Evolutionary conservation across 2,113 vertebrate species (phyloP).

Genomic region (Pollimyrus isidori): DNA sequence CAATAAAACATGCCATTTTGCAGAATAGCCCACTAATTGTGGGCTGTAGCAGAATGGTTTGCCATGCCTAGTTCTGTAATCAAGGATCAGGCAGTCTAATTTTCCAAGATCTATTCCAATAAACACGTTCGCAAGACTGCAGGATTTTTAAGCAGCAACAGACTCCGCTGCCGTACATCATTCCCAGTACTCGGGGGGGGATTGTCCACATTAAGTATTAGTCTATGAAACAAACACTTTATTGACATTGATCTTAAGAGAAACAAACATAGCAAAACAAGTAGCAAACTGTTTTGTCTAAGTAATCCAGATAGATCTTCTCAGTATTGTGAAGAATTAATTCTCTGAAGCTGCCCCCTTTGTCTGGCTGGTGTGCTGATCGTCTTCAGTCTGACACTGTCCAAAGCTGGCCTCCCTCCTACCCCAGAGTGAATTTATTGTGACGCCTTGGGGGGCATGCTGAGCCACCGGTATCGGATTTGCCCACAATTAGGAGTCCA

Average conservation of each 20-base stretch:
- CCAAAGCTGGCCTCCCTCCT: neutral
- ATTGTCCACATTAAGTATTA: neutral
- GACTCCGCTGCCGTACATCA: slow-evolving; percentile 31
- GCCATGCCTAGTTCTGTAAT: slow-evolving; percentile 46
- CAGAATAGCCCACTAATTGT: slow-evolving; percentile 32
- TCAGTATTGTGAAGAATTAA: neutral
- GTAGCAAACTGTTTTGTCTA: neutral
- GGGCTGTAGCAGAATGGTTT: slow-evolving; percentile 43
- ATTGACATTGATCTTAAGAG: neutral
- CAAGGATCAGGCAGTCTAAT: slow-evolving; percentile 40
- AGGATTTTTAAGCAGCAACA: slow-evolving; percentile 43
- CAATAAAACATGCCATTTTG: slow-evolving; percentile 40
- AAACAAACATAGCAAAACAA: neutral
- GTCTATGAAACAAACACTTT: neutral
- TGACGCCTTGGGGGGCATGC: neutral
- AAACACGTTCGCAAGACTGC: slow-evolving; percentile 57
- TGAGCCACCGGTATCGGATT: neutral
- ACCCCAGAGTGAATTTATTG: neutral
- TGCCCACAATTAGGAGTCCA: neutral
- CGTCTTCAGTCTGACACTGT: neutral
- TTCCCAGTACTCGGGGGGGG: slow-evolving; percentile 14
- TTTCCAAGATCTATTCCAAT: slow-evolving; percentile 57
- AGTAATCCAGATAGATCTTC: neutral
- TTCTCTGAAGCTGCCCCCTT: neutral
- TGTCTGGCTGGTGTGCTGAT: too few relatives aligned